Evolutionary conservation across 53 echinoderm and acorn worm species (phyloP).

Genomic region (Zoroaster sp.): DNA sequence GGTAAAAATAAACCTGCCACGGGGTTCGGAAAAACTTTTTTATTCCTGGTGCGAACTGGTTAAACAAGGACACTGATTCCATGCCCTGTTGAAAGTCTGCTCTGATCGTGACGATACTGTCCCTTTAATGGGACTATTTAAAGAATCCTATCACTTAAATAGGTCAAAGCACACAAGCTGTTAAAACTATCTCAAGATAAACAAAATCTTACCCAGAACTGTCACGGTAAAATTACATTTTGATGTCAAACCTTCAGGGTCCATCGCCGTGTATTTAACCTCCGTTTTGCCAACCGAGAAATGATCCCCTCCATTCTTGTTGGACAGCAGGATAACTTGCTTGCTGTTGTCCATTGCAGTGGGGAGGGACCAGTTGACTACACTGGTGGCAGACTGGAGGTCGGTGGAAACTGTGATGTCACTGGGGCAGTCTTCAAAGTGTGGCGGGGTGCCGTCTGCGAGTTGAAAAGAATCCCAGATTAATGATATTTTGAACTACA

Average conservation of each 20-base stretch:
- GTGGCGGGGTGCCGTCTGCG: conserved; percentile 51
- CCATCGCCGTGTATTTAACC: conserved; percentile 55
- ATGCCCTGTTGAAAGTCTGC: too few relatives aligned
- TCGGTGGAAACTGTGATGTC: conserved; percentile 61
- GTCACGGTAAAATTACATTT: conserved; percentile 38
- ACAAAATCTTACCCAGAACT: conserved; percentile 44
- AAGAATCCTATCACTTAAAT: too few relatives aligned
- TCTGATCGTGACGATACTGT: too few relatives aligned
- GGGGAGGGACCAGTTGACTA: conserved; percentile 63
- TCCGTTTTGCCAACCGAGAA: conserved; percentile 14
- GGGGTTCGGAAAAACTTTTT: too few relatives aligned
- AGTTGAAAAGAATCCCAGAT: too few relatives aligned
- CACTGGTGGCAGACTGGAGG: neutral
- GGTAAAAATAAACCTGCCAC: too few relatives aligned
- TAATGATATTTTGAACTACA: too few relatives aligned
- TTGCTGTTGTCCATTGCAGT: conserved; percentile 60
- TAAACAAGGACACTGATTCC: too few relatives aligned
- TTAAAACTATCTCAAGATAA: too few relatives aligned
- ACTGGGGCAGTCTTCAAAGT: conserved; percentile 34
- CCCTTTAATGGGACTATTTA: too few relatives aligned
- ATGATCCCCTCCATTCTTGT: neutral
- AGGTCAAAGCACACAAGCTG: too few relatives aligned
- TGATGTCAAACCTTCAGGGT: conserved; percentile 38
- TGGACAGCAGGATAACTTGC: neutral
- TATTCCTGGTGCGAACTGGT: too few relatives aligned